phyloP scores from a whole-genome alignment of 2,797 vertebrate genomes.

The Lemur catta region DNA sequence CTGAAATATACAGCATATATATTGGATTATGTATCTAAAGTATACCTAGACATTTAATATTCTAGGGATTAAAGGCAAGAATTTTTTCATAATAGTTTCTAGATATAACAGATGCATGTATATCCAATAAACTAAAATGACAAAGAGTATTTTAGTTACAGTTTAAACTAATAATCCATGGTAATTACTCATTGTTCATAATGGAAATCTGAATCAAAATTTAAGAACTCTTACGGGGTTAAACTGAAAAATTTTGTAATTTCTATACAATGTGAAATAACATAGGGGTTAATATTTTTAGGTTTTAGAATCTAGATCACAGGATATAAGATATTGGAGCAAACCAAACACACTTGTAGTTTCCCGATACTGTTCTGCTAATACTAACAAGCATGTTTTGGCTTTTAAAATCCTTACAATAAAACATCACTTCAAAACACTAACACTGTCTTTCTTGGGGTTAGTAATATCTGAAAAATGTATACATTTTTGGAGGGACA shows the following conservation, averaged over 20 bases:
- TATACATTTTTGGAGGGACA: background rate
- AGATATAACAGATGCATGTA: background rate
- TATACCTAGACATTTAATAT: background rate
- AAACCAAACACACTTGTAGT: background rate
- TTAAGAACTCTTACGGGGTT: background rate
- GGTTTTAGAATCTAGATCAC: background rate
- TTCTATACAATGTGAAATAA: background rate
- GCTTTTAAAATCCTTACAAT: background rate
- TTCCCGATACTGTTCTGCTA: background rate
- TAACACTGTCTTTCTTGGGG: background rate
- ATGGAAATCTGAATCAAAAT: background rate
- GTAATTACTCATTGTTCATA: background rate
- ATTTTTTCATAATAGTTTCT: background rate
- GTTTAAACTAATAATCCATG: background rate
- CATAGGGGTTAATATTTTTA: background rate
- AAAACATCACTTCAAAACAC: background rate
- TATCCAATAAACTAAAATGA: background rate
- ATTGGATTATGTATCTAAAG: background rate
- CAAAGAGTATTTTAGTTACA: background rate
- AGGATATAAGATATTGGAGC: background rate
- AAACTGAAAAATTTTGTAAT: background rate
- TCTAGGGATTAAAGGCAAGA: background rate
- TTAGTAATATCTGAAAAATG: background rate
- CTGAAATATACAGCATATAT: background rate
- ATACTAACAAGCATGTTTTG: background rate